These are phyloP conservation scores for Zosterops lateralis DNA, from an alignment of 2,113 vertebrate species.

Conservation along the genomic window DNA sequence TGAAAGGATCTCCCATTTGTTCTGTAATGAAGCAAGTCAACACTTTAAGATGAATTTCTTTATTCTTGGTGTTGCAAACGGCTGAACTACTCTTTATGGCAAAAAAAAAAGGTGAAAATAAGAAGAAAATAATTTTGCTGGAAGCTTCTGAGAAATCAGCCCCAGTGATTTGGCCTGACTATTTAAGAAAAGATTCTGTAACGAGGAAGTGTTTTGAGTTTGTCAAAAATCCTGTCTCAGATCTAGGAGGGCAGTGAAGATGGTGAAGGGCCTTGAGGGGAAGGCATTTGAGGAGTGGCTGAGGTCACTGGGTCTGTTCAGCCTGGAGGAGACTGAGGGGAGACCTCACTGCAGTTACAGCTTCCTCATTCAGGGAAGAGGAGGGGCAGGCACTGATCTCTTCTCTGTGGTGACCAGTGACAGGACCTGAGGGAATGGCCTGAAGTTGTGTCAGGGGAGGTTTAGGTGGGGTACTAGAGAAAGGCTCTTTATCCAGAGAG, in stretches of 20 bases:
- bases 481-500: background rate
- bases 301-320: background rate
- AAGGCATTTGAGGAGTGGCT: fast-evolving
- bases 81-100: background rate
- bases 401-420: background rate
- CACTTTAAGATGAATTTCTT: background rate
- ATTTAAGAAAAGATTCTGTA: background rate
- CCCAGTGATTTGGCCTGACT: background rate
- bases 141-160: background rate
- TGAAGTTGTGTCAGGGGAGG: background rate
- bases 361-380: fast-evolving
- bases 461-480: background rate
- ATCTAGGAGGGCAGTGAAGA: background rate
- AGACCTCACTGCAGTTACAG: background rate
- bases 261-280: background rate
- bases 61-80: background rate
- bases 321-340: background rate
- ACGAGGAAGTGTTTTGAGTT: background rate
- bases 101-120: background rate
- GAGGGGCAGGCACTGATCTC: background rate
- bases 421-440: fast-evolving
- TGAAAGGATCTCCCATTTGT: background rate
- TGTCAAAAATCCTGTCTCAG: background rate
- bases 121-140: background rate
- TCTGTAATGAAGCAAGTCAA: background rate